Evolutionary conservation across 1,140 invertebrate genomes (phyloP).

Genomic region (Ips typographus): DNA sequence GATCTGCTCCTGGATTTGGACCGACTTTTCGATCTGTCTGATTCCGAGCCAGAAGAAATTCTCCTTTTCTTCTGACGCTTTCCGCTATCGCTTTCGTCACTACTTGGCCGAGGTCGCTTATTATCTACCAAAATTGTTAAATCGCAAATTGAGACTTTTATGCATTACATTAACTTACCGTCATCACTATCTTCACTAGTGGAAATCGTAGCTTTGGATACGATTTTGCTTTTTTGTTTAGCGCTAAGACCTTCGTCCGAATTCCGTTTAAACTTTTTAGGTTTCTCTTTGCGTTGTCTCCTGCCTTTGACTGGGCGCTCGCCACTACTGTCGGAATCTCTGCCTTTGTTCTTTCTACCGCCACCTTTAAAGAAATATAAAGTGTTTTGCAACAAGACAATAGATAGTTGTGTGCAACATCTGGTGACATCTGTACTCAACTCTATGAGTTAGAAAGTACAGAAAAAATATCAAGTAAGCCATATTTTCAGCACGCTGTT

Average conservation of each 20-base stretch:
- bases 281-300: conserved; percentile 53
- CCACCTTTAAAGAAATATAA: conserved; percentile 13
- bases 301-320: conserved; percentile 64
- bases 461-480: too few relatives aligned
- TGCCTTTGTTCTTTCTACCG: conserved; percentile 22
- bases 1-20: conserved; percentile 47
- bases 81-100: conserved; percentile 60
- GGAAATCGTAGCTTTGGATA: conserved; percentile 94
- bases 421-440: too few relatives aligned
- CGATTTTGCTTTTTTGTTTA: conserved; percentile 84
- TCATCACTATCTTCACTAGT: conserved; percentile 72
- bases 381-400: not conserved
- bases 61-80: conserved; percentile 52
- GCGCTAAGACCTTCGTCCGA: conserved; percentile 69
- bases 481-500: too few relatives aligned
- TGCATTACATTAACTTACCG: conserved; percentile 8
- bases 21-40: conserved; percentile 37
- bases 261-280: conserved; percentile 42
- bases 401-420: too few relatives aligned
- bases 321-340: conserved; percentile 59
- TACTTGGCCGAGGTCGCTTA: conserved; percentile 60
- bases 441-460: too few relatives aligned
- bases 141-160: not conserved
- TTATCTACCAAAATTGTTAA: conserved; percentile 17
- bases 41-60: conserved; percentile 56